These are phyloP conservation scores for Ceratosolen fusciceps DNA, from an alignment of 1,140 invertebrate genomes.

Conservation along the genomic window DNA sequence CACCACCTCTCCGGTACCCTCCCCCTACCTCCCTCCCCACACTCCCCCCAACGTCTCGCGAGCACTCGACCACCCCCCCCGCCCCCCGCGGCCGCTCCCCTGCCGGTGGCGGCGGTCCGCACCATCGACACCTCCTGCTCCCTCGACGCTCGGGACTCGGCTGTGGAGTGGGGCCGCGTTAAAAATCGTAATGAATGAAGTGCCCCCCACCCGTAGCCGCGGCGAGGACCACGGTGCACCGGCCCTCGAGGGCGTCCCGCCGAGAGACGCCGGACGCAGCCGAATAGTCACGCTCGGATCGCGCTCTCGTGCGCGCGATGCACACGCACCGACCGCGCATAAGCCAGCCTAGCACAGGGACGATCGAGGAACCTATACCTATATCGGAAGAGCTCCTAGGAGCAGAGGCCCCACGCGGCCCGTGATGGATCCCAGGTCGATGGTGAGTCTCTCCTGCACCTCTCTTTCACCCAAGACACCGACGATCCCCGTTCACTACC, in stretches of 20 bases:
- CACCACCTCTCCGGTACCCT: no score
- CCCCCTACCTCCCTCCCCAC: background rate
- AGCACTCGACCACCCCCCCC: background rate
- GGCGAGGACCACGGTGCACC: constrained; percentile 47
- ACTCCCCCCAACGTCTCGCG: background rate
- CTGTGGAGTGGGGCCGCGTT: constrained; percentile 7
- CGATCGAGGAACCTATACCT: background rate
- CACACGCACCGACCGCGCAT: constrained; percentile 44
- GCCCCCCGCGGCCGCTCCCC: background rate
- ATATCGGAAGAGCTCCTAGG: background rate
- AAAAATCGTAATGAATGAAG: constrained; percentile 43
- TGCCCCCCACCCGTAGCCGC: constrained; percentile 11
- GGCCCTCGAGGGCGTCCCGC: constrained; percentile 49
- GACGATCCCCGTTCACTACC: no score
- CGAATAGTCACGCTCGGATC: constrained; percentile 59
- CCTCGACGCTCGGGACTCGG: background rate
- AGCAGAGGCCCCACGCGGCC: background rate
- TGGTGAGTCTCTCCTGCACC: constrained; percentile 48
- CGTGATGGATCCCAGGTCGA: constrained; percentile 63
- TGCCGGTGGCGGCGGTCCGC: background rate
- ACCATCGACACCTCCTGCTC: background rate
- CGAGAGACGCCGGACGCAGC: constrained; percentile 48
- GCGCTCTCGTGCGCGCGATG: constrained; percentile 55
- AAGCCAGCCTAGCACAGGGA: background rate
- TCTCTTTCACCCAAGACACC: no score